Evolutionary conservation across 2,888 invertebrate species (phyloP).

Genomic region (Chalcis sispes): DNA sequence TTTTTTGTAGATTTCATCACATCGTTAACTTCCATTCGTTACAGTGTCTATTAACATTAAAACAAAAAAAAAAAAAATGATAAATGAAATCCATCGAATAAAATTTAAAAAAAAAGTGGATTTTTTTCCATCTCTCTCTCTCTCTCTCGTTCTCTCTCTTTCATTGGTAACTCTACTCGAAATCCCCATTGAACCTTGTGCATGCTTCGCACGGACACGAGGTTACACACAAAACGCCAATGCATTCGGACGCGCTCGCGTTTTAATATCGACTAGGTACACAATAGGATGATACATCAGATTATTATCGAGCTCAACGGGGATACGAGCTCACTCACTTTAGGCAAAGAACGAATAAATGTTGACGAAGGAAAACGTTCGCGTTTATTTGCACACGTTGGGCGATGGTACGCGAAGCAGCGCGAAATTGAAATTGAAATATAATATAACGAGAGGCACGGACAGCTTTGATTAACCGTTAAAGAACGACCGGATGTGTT

Average conservation of each 20-base stretch:
- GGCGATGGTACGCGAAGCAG: no score
- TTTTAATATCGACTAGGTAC: conserved; percentile 41
- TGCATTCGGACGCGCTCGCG: neutral
- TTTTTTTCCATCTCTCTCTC: neutral
- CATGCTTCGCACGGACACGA: no score
- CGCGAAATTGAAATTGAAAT: conserved; percentile 29
- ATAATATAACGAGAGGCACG: conserved; percentile 9
- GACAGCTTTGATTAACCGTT: conserved; percentile 30
- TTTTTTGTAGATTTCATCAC: no score
- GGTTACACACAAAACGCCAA: neutral
- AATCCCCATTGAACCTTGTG: conserved; percentile 3
- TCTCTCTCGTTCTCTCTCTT: neutral
- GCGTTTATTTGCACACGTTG: neutral
- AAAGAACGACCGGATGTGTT: no score
- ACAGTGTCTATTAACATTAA: neutral
- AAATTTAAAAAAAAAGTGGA: no score
- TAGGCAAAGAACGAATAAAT: conserved; percentile 46
- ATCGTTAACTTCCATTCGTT: neutral
- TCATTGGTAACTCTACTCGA: neutral
- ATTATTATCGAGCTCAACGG: conserved; percentile 51
- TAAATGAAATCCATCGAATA: no score
- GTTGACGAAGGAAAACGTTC: conserved; percentile 40
- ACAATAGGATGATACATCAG: conserved; percentile 20
- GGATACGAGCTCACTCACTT: neutral
- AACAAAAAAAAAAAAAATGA: no score